Conservation (phyloP, 2,113 vertebrate genomes). For the Zosterops hypoxanthus region DNA sequence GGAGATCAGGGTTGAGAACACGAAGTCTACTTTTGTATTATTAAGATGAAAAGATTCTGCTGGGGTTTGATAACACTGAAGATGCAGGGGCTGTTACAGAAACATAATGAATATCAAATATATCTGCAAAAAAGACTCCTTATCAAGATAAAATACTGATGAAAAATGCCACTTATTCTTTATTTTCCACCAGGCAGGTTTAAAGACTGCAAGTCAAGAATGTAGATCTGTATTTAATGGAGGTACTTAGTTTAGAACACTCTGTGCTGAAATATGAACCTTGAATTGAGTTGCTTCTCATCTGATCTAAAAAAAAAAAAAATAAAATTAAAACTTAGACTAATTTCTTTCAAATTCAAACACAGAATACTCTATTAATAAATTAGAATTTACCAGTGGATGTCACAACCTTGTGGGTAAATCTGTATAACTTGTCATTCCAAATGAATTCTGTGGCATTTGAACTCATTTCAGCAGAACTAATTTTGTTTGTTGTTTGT, state of each 20-base stretch:
- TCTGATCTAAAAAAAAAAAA: background rate
- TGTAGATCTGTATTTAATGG: constrained; percentile 30
- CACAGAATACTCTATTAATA: background rate
- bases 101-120: constrained; percentile 46
- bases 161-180: constrained; percentile 58
- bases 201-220: constrained; percentile 28
- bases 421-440: background rate
- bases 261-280: background rate
- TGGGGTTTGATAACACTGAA: constrained; percentile 54
- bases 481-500: background rate
- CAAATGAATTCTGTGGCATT: background rate
- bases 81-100: constrained; percentile 27
- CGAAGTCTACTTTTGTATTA: constrained; percentile 30
- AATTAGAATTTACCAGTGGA: background rate
- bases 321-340: background rate
- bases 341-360: background rate
- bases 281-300: background rate
- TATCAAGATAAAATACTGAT: constrained; percentile 58
- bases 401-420: background rate
- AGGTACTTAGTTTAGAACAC: background rate
- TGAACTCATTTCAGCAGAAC: background rate
- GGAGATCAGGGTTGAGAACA: background rate
- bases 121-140: constrained; percentile 11
- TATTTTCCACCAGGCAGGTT: constrained; percentile 26
- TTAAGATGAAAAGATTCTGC: constrained; percentile 64